These are phyloP conservation scores for Parnassius apollo DNA, from an alignment of 2,888 invertebrate species.

Conservation along the genomic window DNA sequence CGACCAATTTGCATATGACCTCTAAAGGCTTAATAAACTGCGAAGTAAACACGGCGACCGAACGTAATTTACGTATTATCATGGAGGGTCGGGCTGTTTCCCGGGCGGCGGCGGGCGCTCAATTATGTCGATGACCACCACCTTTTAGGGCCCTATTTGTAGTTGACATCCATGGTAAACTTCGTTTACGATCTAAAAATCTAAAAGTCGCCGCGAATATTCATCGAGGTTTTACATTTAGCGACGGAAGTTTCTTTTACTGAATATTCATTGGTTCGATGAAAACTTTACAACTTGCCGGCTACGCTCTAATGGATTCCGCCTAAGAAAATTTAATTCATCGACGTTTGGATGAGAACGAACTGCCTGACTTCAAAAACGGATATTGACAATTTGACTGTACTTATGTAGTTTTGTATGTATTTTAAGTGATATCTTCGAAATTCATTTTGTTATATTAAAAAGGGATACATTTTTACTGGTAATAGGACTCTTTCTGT, in stretches of 20 bases:
- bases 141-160: conserved; percentile 30
- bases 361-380: too few relatives aligned
- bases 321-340: conserved; percentile 13
- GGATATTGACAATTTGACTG: too few relatives aligned
- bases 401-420: too few relatives aligned
- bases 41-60: conserved; percentile 44
- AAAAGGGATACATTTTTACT: too few relatives aligned
- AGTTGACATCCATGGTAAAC: conserved; percentile 19
- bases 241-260: conserved; percentile 14
- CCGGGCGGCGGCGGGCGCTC: conserved; percentile 39
- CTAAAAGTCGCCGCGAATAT: conserved; percentile 9
- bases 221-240: conserved; percentile 16
- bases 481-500: too few relatives aligned
- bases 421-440: too few relatives aligned
- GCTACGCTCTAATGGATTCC: conserved; percentile 15
- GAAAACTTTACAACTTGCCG: conserved; percentile 15
- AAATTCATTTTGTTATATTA: too few relatives aligned
- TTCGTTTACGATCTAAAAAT: conserved; percentile 17
- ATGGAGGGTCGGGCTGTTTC: conserved; percentile 40
- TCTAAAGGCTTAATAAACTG: conserved; percentile 43
- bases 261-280: conserved; percentile 19
- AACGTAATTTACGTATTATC: conserved; percentile 52
- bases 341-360: not conserved
- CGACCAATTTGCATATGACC: conserved; percentile 34
- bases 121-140: conserved; percentile 39